phyloP scores from a whole-genome alignment of 64 coral and sea anemone genomes.

The Montipora efflorescens region DNA sequence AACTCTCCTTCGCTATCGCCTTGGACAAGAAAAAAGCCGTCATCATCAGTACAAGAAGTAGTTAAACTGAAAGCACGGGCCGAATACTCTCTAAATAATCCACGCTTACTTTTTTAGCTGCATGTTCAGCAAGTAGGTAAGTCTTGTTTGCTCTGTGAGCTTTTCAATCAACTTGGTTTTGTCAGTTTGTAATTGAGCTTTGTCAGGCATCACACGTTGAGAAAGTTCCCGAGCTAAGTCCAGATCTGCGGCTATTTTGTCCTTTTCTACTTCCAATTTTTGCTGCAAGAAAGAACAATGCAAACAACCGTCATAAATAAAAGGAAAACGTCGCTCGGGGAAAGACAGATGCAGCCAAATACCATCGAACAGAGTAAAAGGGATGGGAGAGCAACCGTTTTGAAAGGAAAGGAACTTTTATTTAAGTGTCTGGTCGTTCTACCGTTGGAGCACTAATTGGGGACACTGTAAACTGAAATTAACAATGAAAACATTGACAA shows the following conservation, averaged over 20 bases:
- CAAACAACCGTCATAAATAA: not conserved
- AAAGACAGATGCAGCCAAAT: not conserved
- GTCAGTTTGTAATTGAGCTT: conserved; percentile 73
- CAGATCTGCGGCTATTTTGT: conserved; percentile 80
- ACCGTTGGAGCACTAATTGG: no score
- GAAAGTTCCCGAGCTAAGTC: conserved; percentile 83
- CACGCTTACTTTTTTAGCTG: conserved; percentile 64
- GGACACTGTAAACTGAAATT: no score
- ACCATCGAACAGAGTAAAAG: no score
- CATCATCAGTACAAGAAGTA: no score
- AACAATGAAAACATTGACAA: no score
- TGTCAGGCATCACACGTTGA: conserved; percentile 72
- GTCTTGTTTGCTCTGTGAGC: conserved; percentile 79
- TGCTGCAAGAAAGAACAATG: conserved; percentile 28
- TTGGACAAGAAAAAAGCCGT: no score
- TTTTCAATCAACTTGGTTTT: conserved; percentile 80
- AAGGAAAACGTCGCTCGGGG: not conserved
- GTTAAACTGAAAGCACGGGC: no score
- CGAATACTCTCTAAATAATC: no score
- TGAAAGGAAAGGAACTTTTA: no score
- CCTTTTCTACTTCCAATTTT: conserved; percentile 82
- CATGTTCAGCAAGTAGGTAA: conserved; percentile 80
- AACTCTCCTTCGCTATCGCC: no score
- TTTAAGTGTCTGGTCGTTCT: no score
- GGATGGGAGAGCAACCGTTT: no score